Evolutionary conservation across 2,113 vertebrate species (phyloP).

Genomic region (Strix uralensis): DNA sequence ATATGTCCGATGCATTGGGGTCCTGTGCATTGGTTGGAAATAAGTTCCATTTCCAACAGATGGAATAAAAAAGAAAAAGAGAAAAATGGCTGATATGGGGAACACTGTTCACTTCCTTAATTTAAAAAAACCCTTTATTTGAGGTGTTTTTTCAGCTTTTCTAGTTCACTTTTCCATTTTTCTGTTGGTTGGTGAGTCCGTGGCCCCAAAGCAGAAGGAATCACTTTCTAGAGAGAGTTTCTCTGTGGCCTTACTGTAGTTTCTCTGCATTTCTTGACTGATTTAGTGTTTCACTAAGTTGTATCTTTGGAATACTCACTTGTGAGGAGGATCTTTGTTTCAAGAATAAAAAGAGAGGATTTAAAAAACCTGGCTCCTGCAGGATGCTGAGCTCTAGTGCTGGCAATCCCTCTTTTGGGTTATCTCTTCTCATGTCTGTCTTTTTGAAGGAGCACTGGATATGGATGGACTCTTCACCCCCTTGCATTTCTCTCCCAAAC

Average conservation of each 20-base stretch:
- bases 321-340: background rate
- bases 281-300: background rate
- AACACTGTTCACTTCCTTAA: background rate
- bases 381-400: background rate
- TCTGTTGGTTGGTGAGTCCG: background rate
- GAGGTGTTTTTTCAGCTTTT: background rate
- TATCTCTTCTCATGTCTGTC: background rate
- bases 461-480: background rate
- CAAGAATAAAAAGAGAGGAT: background rate
- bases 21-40: background rate
- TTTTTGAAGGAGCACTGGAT: background rate
- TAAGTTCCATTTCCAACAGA: background rate
- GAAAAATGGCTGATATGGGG: background rate
- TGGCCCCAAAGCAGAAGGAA: background rate
- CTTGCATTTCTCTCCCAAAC: background rate
- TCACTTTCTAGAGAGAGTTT: background rate
- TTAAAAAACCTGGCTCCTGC: background rate
- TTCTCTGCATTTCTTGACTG: background rate
- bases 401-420: background rate
- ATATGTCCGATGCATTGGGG: accelerated
- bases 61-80: background rate
- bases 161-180: background rate
- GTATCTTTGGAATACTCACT: background rate
- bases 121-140: background rate
- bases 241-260: background rate